phyloP scores from a whole-genome alignment of 2,113 vertebrate genomes.

The Progne subis region DNA sequence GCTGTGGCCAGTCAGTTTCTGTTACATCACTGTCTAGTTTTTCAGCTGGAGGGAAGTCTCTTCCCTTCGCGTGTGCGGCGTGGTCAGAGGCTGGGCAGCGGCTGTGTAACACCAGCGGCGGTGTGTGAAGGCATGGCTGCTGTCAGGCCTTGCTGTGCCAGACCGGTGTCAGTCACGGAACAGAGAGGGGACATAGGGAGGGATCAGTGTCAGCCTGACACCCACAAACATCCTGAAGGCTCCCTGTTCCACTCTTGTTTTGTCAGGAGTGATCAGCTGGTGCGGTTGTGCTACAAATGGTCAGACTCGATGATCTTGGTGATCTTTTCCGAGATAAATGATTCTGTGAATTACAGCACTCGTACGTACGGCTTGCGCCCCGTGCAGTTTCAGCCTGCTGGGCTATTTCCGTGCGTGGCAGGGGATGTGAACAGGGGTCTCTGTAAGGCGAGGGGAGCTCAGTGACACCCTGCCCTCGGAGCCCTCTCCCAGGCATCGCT shows the following conservation, averaged over 20 bases:
- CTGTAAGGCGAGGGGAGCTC: background rate
- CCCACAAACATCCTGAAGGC: background rate
- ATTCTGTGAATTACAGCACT: background rate
- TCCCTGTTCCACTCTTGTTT: background rate
- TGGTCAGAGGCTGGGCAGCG: background rate
- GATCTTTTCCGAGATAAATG: background rate
- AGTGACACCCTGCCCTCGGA: fast-evolving
- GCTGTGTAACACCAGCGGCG: fast-evolving
- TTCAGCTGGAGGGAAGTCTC: background rate
- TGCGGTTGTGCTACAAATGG: fast-evolving
- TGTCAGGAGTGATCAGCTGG: fast-evolving
- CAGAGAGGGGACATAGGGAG: fast-evolving
- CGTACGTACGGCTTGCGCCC: background rate
- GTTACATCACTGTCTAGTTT: background rate
- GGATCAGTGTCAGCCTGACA: fast-evolving
- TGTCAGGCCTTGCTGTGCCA: background rate
- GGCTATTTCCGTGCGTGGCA: fast-evolving
- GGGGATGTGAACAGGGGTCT: background rate
- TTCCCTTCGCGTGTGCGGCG: fast-evolving
- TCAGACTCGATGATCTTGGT: background rate
- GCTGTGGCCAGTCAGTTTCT: fast-evolving
- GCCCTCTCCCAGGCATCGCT: fast-evolving
- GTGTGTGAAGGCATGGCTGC: fast-evolving
- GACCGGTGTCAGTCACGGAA: fast-evolving
- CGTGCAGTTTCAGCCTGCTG: fast-evolving